A percentile compares a stretch with the other conserved stretches of the same genome.
phyloP scores from a whole-genome alignment of 2,888 invertebrate species.

The Tinea pellionella region DNA sequence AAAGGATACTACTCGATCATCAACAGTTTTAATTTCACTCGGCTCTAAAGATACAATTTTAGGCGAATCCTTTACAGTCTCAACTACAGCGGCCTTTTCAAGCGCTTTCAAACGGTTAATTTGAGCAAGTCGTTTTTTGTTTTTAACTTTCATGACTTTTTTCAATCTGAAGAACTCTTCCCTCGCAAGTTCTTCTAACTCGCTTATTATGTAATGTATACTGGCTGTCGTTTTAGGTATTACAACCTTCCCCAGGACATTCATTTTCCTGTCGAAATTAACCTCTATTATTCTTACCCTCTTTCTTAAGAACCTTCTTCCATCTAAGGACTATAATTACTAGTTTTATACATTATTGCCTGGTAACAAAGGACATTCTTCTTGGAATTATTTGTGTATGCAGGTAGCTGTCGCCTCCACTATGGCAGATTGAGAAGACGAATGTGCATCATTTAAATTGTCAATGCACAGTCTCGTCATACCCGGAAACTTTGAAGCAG shows the following conservation, averaged over 20 bases:
- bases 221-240: slow-evolving; percentile 28
- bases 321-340: slow-evolving; percentile 11
- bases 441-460: too few relatives aligned
- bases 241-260: slow-evolving; percentile 30
- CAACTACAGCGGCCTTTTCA: neutral
- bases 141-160: slow-evolving; percentile 26
- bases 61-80: too few relatives aligned
- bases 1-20: neutral
- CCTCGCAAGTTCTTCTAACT: slow-evolving; percentile 29
- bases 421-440: neutral
- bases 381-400: too few relatives aligned
- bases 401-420: too few relatives aligned
- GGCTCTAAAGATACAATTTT: too few relatives aligned
- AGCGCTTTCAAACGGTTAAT: neutral
- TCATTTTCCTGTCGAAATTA: slow-evolving; percentile 26
- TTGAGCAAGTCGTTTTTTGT: slow-evolving; percentile 16
- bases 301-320: neutral
- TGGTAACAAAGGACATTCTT: too few relatives aligned
- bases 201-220: slow-evolving; percentile 25
- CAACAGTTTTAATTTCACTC: too few relatives aligned
- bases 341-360: too few relatives aligned
- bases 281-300: slow-evolving; percentile 15
- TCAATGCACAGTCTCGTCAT: too few relatives aligned
- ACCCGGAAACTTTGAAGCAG: too few relatives aligned
- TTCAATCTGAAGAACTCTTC: slow-evolving; percentile 32